Base-by-base conservation (phyloP, 2,888 invertebrate species). In the Melinopterus prodromus region DNA sequence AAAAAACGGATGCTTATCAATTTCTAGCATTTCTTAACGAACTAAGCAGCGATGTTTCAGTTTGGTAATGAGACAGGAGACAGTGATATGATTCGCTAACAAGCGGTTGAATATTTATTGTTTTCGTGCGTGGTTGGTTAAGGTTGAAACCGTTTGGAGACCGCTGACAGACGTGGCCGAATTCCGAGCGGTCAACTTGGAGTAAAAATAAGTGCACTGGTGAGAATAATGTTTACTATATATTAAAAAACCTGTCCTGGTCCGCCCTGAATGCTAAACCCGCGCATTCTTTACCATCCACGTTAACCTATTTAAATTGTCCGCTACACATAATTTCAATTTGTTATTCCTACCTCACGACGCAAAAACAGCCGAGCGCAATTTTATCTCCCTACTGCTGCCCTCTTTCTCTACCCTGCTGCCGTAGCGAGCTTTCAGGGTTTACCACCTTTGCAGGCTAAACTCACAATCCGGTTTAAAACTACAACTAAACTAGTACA, bases 241-340 rank as follows among this genome's bases (percentile, higher is more conserved):
- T 74, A 74, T 74, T 74, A 74, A 74, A 74, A 74, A 74, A 26
- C 74, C 35, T 35, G 37, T 35, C n/a, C n/a, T 9, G 74, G 16
- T 74, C 36, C 35, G 74, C 35, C n/a, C 35, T 74, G 74, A 74
- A 74, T 74, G 35, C 35, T 74, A 74, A 74, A 74, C 74, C 15
- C n/a, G 36, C 36, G 74, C 74, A 74, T 74, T 74, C 74, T 74
- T 74, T 74, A 74, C 74, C 36, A 35, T 74, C 74, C 35, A 37
- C 74, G 74, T 74, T 74, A 74, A 74, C 74, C 74, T 74, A 74
- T 74, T 74, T 74, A 74, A 74, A 74, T 74, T 74, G 74, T 74
- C 74, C 74, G 74, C 74, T 74, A 74, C 74, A 74, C 74, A 74
- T 74, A 74, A 74, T 74, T 74, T 74, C 74, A 74, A 74, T 26